These are phyloP conservation scores for Eulimnadia texana DNA, from an alignment of 1,140 invertebrate species.

Conservation along the genomic window DNA sequence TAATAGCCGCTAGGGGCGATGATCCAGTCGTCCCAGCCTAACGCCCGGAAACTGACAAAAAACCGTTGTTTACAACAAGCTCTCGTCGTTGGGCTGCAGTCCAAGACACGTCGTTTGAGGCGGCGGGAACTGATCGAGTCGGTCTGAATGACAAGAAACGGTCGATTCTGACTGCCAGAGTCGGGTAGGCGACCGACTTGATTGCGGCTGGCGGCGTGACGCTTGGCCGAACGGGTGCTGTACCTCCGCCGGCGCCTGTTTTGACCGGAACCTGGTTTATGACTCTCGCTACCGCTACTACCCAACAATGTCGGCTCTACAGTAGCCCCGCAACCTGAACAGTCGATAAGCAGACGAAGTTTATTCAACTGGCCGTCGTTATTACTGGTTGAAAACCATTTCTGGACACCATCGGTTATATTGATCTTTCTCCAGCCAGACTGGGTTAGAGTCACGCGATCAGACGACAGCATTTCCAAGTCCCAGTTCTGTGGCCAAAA, in stretches of 20 bases:
- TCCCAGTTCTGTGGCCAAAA: constrained; percentile 25
- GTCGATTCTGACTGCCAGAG: constrained; percentile 30
- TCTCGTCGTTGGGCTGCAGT: constrained; percentile 55
- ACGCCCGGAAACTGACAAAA: constrained; percentile 74
- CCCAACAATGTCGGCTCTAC: constrained; percentile 27
- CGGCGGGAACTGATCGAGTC: constrained; percentile 38
- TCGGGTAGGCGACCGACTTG: neutral
- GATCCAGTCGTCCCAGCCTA: constrained; percentile 92
- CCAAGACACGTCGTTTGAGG: constrained; percentile 56
- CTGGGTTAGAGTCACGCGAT: constrained; percentile 46
- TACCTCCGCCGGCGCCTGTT: neutral
- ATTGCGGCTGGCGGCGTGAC: too few relatives aligned
- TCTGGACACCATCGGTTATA: constrained; percentile 46
- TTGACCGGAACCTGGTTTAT: too few relatives aligned
- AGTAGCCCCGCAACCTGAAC: constrained; percentile 51
- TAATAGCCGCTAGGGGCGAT: constrained; percentile 73
- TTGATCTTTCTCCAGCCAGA: constrained; percentile 77
- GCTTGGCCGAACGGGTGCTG: too few relatives aligned
- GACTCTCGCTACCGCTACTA: neutral
- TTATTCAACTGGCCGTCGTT: constrained; percentile 32
- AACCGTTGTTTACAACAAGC: constrained; percentile 83
- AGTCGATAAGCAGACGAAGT: constrained; percentile 64
- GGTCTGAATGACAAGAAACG: constrained; percentile 70
- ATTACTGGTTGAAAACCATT: constrained; percentile 22
- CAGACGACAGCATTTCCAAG: constrained; percentile 35